Evolutionary conservation across 2,797 vertebrate genomes (phyloP), one percentile per base, ranked within the genome.

Genomic region (Artibeus lituratus): DNA sequence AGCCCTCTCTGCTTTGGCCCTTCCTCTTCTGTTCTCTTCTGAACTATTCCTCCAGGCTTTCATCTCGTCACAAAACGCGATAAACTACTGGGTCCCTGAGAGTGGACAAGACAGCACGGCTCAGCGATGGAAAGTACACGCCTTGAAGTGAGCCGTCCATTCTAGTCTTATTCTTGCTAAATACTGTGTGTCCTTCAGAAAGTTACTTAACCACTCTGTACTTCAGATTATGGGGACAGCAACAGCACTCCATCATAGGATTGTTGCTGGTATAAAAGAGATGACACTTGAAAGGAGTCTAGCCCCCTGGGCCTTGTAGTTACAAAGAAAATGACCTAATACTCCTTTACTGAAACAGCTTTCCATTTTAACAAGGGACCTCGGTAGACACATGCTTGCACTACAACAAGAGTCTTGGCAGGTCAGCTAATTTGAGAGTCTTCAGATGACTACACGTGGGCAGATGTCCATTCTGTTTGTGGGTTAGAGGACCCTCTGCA

Each of bases 131-230:
- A 62, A 91, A 90, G 53, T 26, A n/a, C 4, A 3, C 22, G 35
- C 49, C 62, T 62, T 70, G 49, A 81, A 78, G 24, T 59, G 69
- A 82, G 59, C 22, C 49, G 39, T 53, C 47, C 29, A 88, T 87
- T 73, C 44, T 65, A 76, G 62, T 86, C n/a, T 32, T 73, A 88
- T 72, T 87, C 65, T 55, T 95, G 76, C 14, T 67, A 92, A 90
- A 65, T 74, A n/a, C 49, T 42, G 18, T 78, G 37, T 74, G 62
- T 95, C 69, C 73, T 82, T 95, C 87, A 92, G 78, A 70, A 87
- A 91, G 67, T 55, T 70, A 16, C 53, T 57, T 88, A 95, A n/a
- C 8, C 19, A 72, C 69, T 74, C 70, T 87, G 82, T 72, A 72
- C 53, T 80, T 92, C 78, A 76, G 32, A 39, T 15, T 53, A 62